Percentiles rank a stretch among this genome's conserved stretches.
Evolutionary conservation across 2,113 vertebrate species (phyloP).

Genomic region (Symphodus melops): DNA sequence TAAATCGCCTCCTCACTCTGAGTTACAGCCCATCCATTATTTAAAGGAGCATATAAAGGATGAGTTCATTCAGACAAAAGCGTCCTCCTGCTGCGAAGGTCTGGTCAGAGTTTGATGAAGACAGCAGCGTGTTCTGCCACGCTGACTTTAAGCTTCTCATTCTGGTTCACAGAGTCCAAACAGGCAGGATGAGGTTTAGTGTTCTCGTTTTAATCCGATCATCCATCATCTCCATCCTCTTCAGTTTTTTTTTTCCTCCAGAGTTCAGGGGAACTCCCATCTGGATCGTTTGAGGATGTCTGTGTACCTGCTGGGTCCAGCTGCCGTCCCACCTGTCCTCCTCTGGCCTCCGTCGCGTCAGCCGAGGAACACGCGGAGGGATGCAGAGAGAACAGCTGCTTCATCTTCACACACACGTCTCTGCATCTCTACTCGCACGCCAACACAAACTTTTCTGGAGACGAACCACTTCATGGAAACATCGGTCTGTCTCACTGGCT

Average conservation of each 20-base stretch:
- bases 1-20: too few relatives aligned
- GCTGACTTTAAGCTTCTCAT: too few relatives aligned
- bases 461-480: too few relatives aligned
- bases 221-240: background rate
- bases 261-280: background rate
- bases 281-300: slow-evolving; percentile 1
- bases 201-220: too few relatives aligned
- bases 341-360: slow-evolving; percentile 1
- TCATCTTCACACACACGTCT: too few relatives aligned
- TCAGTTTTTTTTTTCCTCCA: too few relatives aligned
- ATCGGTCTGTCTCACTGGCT: too few relatives aligned
- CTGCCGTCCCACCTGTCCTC: background rate
- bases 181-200: too few relatives aligned
- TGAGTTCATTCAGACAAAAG: background rate
- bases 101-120: background rate
- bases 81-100: background rate
- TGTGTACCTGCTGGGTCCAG: background rate
- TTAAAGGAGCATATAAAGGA: background rate
- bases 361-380: background rate
- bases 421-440: too few relatives aligned
- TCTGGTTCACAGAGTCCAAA: too few relatives aligned
- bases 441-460: too few relatives aligned
- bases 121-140: too few relatives aligned
- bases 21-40: background rate
- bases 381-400: background rate